These are phyloP conservation scores for Myotis myotis DNA, from an alignment of 2,797 vertebrate genomes.

Conservation along the genomic window DNA sequence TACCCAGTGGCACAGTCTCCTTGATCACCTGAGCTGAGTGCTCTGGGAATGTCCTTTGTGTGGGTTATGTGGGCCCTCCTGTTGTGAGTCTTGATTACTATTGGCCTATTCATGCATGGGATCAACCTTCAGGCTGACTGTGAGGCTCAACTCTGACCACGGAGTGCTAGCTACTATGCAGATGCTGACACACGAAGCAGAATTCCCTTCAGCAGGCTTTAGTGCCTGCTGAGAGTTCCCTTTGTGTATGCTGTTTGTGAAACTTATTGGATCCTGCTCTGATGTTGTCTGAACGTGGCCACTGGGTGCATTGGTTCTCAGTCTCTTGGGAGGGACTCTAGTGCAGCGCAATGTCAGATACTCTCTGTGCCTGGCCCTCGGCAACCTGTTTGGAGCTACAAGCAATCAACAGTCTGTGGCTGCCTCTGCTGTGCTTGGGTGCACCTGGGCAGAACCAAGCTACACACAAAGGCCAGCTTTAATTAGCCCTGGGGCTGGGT, in stretches of 20 bases:
- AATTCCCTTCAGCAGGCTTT: neutral
- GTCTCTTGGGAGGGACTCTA: neutral
- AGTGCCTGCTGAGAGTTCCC: neutral
- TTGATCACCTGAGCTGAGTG: neutral
- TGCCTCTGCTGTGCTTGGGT: neutral
- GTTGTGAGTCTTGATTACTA: neutral
- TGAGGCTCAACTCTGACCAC: neutral
- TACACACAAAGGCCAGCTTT: neutral
- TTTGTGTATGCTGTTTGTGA: neutral
- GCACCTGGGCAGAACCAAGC: neutral
- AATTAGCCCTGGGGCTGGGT: neutral
- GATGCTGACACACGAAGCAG: neutral
- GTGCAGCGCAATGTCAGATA: neutral
- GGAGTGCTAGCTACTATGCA: neutral
- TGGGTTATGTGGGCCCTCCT: too few species aligned
- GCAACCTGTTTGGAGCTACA: neutral
- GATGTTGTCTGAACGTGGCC: neutral
- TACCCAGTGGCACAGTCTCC: neutral
- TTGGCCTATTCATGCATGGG: neutral
- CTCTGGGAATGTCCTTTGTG: neutral
- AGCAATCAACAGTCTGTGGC: neutral
- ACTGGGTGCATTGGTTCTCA: neutral
- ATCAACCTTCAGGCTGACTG: neutral
- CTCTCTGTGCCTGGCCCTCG: neutral
- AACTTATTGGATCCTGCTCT: neutral